phyloP scores from a whole-genome alignment of 1,140 invertebrate genomes.

The Spodoptera frugiperda region DNA sequence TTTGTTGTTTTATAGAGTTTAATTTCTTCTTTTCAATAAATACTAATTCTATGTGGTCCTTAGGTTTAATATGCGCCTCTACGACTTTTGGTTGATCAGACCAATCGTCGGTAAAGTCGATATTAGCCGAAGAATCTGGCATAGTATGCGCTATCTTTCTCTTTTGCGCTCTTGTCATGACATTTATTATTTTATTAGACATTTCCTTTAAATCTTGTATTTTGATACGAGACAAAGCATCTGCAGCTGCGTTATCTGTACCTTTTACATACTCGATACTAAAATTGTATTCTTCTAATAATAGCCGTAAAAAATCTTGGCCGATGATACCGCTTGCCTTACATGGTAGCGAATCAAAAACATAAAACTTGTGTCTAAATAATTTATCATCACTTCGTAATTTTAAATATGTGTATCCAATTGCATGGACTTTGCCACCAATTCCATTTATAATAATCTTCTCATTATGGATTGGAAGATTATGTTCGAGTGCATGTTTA shows the following conservation, averaged over 20 bases:
- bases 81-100: background rate
- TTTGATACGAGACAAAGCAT: too few relatives aligned
- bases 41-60: background rate
- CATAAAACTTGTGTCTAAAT: constrained; percentile 54
- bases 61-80: constrained; percentile 24
- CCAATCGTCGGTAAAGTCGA: too few relatives aligned
- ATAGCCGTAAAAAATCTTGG: background rate
- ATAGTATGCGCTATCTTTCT: too few relatives aligned
- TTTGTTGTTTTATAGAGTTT: background rate
- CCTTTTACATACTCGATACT: too few relatives aligned
- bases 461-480: constrained; percentile 50
- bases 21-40: background rate
- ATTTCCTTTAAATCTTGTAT: too few relatives aligned
- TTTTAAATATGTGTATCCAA: constrained; percentile 53
- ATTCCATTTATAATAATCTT: constrained; percentile 52
- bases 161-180: too few relatives aligned
- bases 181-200: too few relatives aligned
- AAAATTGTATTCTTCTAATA: too few relatives aligned
- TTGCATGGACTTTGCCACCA: constrained; percentile 53
- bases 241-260: too few relatives aligned
- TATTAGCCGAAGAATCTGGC: constrained; percentile 29
- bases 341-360: constrained; percentile 54
- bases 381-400: constrained; percentile 26
- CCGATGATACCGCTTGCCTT: constrained; percentile 50
- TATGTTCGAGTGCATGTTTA: constrained; percentile 40